phyloP scores from a whole-genome alignment of 2,797 vertebrate species.

The Pangasius djambal region DNA sequence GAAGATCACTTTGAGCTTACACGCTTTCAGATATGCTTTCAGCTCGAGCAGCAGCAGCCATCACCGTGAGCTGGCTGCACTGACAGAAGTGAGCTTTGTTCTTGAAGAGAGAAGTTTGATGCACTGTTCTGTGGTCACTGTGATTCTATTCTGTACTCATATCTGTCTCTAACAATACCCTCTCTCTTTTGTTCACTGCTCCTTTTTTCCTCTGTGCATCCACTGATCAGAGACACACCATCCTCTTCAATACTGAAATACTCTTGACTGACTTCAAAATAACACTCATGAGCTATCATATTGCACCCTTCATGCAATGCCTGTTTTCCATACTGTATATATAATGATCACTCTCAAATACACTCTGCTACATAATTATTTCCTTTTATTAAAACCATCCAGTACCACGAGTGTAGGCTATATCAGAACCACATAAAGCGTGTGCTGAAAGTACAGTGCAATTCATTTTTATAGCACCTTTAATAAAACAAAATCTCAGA shows the following conservation, averaged over 20 bases:
- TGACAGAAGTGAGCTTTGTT: constrained; percentile 50
- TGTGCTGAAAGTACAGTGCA: background rate
- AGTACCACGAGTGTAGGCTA: background rate
- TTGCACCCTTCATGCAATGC: background rate
- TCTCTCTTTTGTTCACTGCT: constrained; percentile 24
- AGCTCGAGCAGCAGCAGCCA: constrained; percentile 23
- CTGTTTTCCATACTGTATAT: background rate
- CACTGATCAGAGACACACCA: constrained; percentile 31
- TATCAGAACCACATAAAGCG: background rate
- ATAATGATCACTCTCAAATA: background rate
- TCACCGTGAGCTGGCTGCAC: constrained; percentile 18
- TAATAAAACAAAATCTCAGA: background rate
- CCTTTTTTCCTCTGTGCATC: constrained; percentile 19
- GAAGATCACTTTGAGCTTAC: constrained; percentile 41
- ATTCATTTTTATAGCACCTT: background rate
- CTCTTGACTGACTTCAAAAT: constrained; percentile 10
- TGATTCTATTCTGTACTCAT: constrained; percentile 40
- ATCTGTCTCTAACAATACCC: constrained; percentile 48
- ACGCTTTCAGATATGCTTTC: constrained; percentile 39
- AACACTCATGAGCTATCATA: constrained; percentile 4
- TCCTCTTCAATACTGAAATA: constrained; percentile 31
- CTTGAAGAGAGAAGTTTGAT: constrained; percentile 41
- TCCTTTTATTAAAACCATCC: background rate
- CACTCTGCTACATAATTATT: background rate
- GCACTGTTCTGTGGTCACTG: constrained; percentile 42